These are phyloP conservation scores for Spizaetus ornatus DNA, from an alignment of 2,113 vertebrate genomes.

Conservation along the genomic window DNA sequence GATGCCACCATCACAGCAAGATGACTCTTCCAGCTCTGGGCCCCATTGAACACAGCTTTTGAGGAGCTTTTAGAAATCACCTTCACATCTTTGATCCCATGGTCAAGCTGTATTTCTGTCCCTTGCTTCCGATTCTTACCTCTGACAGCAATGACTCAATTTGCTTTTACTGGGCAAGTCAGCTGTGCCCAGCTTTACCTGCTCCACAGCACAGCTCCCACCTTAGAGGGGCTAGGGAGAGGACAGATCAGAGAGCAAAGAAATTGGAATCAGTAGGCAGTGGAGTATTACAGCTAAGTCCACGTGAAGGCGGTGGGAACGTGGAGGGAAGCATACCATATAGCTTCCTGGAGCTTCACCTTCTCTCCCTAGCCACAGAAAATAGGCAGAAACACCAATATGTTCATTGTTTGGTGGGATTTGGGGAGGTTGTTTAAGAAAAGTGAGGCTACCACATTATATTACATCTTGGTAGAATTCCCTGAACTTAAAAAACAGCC, in stretches of 20 bases:
- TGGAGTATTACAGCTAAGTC: neutral
- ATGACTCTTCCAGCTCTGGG: neutral
- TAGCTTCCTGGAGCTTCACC: neutral
- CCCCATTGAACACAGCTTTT: neutral
- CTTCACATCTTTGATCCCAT: neutral
- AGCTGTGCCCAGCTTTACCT: neutral
- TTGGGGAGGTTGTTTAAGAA: neutral
- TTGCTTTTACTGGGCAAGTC: neutral
- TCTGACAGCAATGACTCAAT: neutral
- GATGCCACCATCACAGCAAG: no score
- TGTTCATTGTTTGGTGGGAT: neutral
- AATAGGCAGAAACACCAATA: neutral
- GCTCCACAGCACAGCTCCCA: neutral
- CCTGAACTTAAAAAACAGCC: neutral
- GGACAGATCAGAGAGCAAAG: neutral
- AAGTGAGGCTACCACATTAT: neutral
- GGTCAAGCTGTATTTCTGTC: neutral
- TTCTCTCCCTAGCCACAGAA: neutral
- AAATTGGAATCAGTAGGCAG: neutral
- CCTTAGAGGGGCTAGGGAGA: neutral
- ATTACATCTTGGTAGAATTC: neutral
- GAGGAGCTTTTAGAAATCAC: neutral
- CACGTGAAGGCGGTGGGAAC: accelerated
- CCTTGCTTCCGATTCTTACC: neutral
- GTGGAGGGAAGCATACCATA: neutral